Conservation (phyloP, 2,888 invertebrate genomes). For the Crocallis elinguaria region DNA sequence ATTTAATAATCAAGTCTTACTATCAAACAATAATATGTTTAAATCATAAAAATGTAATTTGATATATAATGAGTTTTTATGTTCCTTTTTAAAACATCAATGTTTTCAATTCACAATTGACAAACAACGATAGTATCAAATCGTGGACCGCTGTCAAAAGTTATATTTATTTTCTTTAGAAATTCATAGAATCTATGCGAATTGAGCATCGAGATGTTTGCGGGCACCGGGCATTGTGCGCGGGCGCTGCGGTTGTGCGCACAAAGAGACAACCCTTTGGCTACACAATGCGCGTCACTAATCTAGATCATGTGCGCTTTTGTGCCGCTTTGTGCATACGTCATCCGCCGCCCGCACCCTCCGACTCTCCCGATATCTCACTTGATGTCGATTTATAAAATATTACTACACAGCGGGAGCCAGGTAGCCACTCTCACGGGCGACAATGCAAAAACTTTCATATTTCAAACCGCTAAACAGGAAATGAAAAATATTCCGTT, state of each 20-base stretch:
- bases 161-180: slow-evolving; percentile 84
- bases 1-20: slow-evolving; percentile 20
- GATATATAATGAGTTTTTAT: slow-evolving; percentile 37
- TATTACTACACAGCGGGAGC: slow-evolving; percentile 75
- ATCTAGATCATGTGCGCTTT: slow-evolving; percentile 83
- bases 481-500: slow-evolving; percentile 73
- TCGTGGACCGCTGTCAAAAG: slow-evolving; percentile 79
- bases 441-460: slow-evolving; percentile 70
- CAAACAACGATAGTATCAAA: slow-evolving; percentile 79
- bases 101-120: slow-evolving; percentile 69
- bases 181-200: slow-evolving; percentile 81
- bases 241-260: slow-evolving; percentile 62
- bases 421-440: slow-evolving; percentile 82
- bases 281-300: slow-evolving; percentile 83
- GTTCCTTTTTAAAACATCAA: slow-evolving; percentile 53
- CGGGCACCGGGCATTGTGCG: slow-evolving; percentile 65
- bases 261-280: slow-evolving; percentile 81
- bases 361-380: slow-evolving; percentile 72
- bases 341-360: slow-evolving; percentile 43
- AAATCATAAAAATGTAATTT: too few species aligned
- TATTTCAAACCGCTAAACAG: slow-evolving; percentile 73
- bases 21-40: too few species aligned
- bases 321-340: slow-evolving; percentile 65
- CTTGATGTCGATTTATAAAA: slow-evolving; percentile 83
- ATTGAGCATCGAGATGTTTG: slow-evolving; percentile 79